Conservation (phyloP, 2,113 vertebrate species). For the Porphyrio hochstetteri region DNA sequence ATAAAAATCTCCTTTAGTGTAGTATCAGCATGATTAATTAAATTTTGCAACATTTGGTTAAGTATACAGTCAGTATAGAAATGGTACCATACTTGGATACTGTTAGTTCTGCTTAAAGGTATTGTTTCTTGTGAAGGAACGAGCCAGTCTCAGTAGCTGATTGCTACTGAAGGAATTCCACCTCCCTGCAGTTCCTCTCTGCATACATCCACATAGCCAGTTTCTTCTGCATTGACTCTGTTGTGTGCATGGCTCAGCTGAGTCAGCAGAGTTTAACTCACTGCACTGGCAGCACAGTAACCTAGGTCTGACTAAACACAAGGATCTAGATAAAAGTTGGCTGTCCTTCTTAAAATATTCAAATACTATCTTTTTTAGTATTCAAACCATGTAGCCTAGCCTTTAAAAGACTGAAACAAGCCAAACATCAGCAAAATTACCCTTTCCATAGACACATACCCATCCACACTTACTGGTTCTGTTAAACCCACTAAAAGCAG, state of each 20-base stretch:
- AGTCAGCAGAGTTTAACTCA: neutral
- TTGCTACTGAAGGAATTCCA: neutral
- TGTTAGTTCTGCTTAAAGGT: neutral
- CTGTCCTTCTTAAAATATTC: neutral
- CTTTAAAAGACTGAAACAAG: neutral
- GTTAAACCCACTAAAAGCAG: neutral
- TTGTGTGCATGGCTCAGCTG: neutral
- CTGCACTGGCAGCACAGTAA: neutral
- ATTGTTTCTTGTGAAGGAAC: neutral
- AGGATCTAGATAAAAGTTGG: neutral
- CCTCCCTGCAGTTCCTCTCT: neutral
- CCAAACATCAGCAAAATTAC: neutral
- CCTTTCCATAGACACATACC: neutral
- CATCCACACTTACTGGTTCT: neutral
- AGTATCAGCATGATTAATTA: neutral
- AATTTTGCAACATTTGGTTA: neutral
- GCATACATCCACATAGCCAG: no score
- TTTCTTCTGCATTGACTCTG: neutral
- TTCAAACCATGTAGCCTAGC: neutral
- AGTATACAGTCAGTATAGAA: neutral
- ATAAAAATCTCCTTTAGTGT: neutral
- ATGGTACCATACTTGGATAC: accelerated
- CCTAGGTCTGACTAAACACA: neutral
- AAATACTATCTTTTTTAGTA: neutral
- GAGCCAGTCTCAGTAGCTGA: neutral